Percentiles rank a stretch among this genome's conserved stretches.
Conservation (phyloP, 1,140 invertebrate genomes). For the Diabrotica undecimpunctata region DNA sequence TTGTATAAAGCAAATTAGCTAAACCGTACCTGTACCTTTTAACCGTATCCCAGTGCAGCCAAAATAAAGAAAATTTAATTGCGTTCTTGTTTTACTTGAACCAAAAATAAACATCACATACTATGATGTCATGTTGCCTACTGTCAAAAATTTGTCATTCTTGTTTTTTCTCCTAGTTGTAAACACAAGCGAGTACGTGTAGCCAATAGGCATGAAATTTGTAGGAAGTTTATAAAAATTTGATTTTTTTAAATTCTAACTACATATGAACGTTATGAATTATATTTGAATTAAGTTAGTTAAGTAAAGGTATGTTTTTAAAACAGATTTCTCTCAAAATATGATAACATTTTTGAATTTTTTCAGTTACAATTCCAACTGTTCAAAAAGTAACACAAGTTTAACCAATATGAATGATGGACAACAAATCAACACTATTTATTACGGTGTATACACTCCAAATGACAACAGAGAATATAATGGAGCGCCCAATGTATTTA, state of each 20-base stretch:
- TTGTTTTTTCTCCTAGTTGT: no score
- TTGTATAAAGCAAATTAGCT: no score
- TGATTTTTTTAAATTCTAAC: not conserved
- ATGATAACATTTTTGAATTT: not conserved
- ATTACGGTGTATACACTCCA: constrained; percentile 44
- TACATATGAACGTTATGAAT: not conserved
- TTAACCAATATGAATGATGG: constrained; percentile 7
- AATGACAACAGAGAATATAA: constrained; percentile 33
- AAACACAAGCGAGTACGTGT: constrained; percentile 9
- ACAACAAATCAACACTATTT: constrained; percentile 29
- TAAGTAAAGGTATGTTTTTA: not conserved
- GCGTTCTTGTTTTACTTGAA: no score
- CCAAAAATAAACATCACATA: no score
- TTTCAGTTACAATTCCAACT: not conserved
- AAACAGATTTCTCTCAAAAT: not conserved
- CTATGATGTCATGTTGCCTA: no score
- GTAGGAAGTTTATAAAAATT: not conserved
- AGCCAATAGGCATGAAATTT: not conserved
- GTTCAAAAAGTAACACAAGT: not conserved
- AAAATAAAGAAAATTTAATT: no score
- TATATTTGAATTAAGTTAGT: not conserved
- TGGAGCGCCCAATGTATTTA: constrained; percentile 55
- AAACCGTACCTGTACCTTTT: no score
- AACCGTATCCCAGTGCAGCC: no score
- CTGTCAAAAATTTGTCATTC: no score